Conservation (phyloP, 2,113 vertebrate species). For the Triplophysa siluroides region DNA sequence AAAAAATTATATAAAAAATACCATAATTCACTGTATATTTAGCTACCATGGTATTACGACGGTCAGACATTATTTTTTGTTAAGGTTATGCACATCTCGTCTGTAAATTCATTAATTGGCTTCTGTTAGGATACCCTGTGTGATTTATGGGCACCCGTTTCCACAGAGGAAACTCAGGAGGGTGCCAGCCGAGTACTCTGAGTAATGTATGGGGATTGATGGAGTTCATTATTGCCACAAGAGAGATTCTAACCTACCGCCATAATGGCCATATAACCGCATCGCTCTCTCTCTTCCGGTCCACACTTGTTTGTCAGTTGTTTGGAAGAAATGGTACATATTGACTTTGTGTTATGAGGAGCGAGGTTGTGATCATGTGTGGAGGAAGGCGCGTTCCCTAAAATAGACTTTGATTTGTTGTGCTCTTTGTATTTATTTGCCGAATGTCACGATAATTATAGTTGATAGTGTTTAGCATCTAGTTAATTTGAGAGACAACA, state of each 20-base stretch:
- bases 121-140: not conserved
- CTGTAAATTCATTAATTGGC: constrained; percentile 9
- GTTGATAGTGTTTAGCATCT: constrained; percentile 39
- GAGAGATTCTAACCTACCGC: constrained; percentile 29
- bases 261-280: constrained; percentile 27
- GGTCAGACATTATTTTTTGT: not conserved
- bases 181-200: constrained; percentile 25
- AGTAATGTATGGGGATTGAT: constrained; percentile 26
- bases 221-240: constrained; percentile 33
- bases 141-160: constrained; percentile 12
- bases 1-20: no score
- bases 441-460: not conserved
- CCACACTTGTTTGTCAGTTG: constrained; percentile 26
- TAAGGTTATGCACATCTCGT: not conserved
- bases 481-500: constrained; percentile 8
- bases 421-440: constrained; percentile 36
- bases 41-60: not conserved
- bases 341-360: constrained; percentile 35
- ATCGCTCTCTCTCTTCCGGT: not conserved
- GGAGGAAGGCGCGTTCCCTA: constrained; percentile 5
- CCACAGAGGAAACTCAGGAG: not conserved
- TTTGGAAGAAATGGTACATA: constrained; percentile 28
- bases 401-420: constrained; percentile 38
- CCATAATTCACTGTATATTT: not conserved
- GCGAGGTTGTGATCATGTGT: no score